phyloP scores from a whole-genome alignment of 2,888 invertebrate genomes.

The Lasioglossum oenotherae region DNA sequence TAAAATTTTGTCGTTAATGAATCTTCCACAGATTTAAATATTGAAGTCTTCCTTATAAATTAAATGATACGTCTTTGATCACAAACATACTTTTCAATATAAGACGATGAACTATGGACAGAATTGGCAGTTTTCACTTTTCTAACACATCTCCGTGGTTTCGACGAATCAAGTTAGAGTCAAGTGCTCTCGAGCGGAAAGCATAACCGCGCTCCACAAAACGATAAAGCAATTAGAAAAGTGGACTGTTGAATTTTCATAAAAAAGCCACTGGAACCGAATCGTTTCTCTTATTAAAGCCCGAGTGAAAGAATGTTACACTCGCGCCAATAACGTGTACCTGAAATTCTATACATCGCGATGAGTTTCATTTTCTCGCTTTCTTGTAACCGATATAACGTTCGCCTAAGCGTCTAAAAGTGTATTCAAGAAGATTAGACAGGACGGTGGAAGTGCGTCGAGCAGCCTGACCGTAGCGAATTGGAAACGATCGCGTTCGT shows the following conservation, averaged over 20 bases:
- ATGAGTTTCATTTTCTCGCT: neutral
- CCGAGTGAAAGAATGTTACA: neutral
- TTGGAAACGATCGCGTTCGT: neutral
- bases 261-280: neutral
- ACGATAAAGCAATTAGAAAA: constrained; percentile 7
- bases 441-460: neutral
- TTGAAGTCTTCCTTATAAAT: no score
- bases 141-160: neutral
- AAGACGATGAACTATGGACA: neutral
- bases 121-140: neutral
- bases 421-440: neutral
- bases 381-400: neutral
- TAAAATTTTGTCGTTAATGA: no score
- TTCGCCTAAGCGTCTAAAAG: neutral
- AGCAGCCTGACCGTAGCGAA: neutral
- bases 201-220: neutral
- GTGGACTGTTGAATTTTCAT: neutral
- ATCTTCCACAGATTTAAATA: no score
- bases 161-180: neutral
- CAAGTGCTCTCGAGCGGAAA: neutral
- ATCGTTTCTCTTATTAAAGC: neutral
- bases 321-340: neutral
- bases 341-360: neutral
- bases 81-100: no score
- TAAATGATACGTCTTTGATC: no score